Conservation (phyloP, 2,113 vertebrate genomes). For the Embiotoca jacksoni region DNA sequence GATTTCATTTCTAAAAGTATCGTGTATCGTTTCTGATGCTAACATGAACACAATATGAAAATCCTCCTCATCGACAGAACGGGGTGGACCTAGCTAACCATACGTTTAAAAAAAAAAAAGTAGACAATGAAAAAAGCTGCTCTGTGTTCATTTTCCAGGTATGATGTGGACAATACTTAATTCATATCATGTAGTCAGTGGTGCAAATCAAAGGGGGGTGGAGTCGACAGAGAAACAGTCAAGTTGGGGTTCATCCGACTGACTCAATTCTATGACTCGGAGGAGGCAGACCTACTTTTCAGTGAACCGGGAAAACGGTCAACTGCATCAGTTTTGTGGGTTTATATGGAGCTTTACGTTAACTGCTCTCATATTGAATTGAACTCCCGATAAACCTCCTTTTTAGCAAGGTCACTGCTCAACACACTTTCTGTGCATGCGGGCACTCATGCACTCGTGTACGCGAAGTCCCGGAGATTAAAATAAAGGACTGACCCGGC, state of each 20-base stretch:
- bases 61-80: not conserved
- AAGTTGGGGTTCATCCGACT: not conserved
- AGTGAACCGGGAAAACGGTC: constrained; percentile 1
- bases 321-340: constrained; percentile 14
- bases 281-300: too few relatives aligned
- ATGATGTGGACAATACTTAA: too few relatives aligned
- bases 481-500: constrained; percentile 33
- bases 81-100: not conserved
- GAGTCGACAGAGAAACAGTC: not conserved
- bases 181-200: too few relatives aligned
- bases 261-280: too few relatives aligned
- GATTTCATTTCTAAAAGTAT: too few relatives aligned
- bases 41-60: not conserved
- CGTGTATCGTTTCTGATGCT: too few relatives aligned
- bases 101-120: not conserved
- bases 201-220: too few relatives aligned
- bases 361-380: constrained; percentile 10
- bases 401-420: constrained; percentile 40
- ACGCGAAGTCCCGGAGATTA: constrained; percentile 45
- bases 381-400: not conserved
- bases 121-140: not conserved
- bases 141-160: too few relatives aligned
- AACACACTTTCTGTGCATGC: not conserved
- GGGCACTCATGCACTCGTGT: not conserved
- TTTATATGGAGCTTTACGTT: constrained; percentile 3